A percentile compares a stretch with the other conserved stretches of the same genome.
These are phyloP conservation scores for Chamaetylas fuelleborni DNA, from an alignment of 2,113 vertebrate species.

Conservation along the genomic window DNA sequence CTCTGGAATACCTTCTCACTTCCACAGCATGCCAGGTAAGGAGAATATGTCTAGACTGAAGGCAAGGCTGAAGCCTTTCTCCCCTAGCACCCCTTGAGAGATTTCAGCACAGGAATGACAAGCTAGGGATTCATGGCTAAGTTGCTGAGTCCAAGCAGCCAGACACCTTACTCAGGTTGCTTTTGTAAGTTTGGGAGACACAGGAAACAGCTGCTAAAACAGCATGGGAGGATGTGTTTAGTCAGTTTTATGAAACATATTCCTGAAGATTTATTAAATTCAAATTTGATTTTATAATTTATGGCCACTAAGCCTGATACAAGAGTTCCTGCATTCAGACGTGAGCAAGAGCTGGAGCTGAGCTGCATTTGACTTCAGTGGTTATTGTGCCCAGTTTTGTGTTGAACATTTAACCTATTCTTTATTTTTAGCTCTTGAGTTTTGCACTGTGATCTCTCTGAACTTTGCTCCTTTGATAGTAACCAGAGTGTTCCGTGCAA, in stretches of 20 bases:
- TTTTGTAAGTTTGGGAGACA: not conserved
- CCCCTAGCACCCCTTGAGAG: not conserved
- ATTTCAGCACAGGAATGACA: conserved; percentile 26
- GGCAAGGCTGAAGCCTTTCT: conserved; percentile 7
- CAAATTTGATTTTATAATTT: not conserved
- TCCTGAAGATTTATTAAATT: conserved; percentile 1
- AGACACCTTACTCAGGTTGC: not conserved
- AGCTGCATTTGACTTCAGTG: not conserved
- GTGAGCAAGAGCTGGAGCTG: not conserved
- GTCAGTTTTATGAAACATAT: not conserved
- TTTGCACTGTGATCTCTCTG: not conserved
- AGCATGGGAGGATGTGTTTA: not conserved
- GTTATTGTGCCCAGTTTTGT: not conserved
- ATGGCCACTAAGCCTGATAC: not conserved
- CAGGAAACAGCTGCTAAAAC: not conserved
- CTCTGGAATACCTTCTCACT: not conserved
- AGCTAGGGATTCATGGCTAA: not conserved
- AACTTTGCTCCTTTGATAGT: conserved; percentile 5
- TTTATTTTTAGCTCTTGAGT: conserved; percentile 12
- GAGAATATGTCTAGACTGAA: not conserved
- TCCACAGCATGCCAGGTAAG: not conserved
- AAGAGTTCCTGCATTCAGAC: not conserved
- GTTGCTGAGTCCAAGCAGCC: not conserved
- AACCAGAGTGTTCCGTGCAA: not conserved
- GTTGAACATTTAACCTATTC: not conserved